phyloP scores from a whole-genome alignment of 1,140 invertebrate genomes.

The Holcopasites calliopsidis region DNA sequence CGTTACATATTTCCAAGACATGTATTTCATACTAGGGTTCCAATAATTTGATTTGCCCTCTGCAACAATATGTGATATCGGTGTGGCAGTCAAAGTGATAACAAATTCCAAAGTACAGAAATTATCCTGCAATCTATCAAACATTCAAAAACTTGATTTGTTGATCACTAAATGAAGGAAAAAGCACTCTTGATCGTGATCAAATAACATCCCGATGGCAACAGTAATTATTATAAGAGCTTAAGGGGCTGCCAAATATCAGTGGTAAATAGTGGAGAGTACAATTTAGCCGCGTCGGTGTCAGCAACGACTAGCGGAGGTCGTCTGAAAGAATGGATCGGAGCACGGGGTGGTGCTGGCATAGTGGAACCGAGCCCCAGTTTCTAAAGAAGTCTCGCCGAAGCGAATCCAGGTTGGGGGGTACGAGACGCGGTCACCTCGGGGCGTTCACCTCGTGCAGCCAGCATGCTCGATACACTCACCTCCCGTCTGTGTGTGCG shows the following conservation, averaged over 20 bases:
- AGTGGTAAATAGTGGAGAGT: slow-evolving; percentile 43
- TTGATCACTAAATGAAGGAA: too few species aligned
- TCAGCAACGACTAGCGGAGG: slow-evolving; percentile 1
- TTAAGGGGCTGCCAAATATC: background rate
- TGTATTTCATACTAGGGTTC: too few species aligned
- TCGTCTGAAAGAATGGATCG: slow-evolving; percentile 32
- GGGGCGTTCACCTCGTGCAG: slow-evolving; percentile 66
- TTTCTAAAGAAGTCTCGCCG: slow-evolving; percentile 51
- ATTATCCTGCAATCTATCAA: too few species aligned
- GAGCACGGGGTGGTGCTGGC: slow-evolving; percentile 19
- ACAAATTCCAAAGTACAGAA: too few species aligned
- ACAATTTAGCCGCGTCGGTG: slow-evolving; percentile 21
- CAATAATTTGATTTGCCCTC: too few species aligned
- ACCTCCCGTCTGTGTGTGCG: slow-evolving; percentile 21
- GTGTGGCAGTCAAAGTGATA: too few species aligned
- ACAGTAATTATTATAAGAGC: background rate
- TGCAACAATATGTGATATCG: too few species aligned
- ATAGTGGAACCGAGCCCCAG: slow-evolving; percentile 45
- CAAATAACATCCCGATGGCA: too few species aligned
- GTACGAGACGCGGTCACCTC: slow-evolving; percentile 68
- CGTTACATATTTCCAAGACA: too few species aligned
- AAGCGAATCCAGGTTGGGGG: slow-evolving; percentile 39
- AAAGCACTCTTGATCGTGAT: too few species aligned
- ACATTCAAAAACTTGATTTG: too few species aligned
- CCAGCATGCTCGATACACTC: slow-evolving; percentile 64